A percentile compares a stretch with the other conserved stretches of the same genome.
These are phyloP conservation scores for Philypnodon macrostomus DNA, from an alignment of 2,797 vertebrate species.

Conservation along the genomic window DNA sequence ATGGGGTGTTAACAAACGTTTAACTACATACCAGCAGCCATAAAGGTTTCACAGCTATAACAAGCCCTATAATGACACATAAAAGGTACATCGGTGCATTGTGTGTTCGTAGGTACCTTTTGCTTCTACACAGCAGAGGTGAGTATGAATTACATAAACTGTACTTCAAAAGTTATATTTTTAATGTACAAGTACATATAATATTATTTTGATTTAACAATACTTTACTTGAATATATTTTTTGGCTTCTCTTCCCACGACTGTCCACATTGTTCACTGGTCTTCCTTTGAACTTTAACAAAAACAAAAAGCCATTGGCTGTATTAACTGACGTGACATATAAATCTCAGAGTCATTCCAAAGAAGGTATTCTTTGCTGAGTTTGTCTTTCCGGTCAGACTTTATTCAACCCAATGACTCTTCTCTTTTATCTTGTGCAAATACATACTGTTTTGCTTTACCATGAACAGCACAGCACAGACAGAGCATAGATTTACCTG, in stretches of 20 bases:
- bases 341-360: constrained; percentile 16
- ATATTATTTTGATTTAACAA: too few relatives aligned
- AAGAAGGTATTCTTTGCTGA: constrained; percentile 14
- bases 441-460: not conserved
- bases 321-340: constrained; percentile 14
- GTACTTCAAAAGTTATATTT: too few relatives aligned
- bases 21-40: constrained; percentile 42
- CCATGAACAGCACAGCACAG: not conserved
- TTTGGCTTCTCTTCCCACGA: too few relatives aligned
- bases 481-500: not conserved
- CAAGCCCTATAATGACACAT: constrained; percentile 19
- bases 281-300: constrained; percentile 9
- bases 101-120: constrained; percentile 8
- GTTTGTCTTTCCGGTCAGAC: constrained; percentile 1
- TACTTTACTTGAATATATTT: too few relatives aligned
- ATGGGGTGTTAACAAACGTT: constrained; percentile 66
- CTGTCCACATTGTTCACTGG: too few relatives aligned
- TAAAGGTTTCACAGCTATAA: constrained; percentile 49
- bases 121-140: not conserved
- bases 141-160: too few relatives aligned
- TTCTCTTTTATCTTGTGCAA: not conserved
- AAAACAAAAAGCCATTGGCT: constrained; percentile 7
- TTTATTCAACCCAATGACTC: constrained; percentile 1
- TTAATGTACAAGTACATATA: too few relatives aligned
- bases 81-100: constrained; percentile 6